phyloP scores from a whole-genome alignment of 92 coral and sea anemone species.

The Actinernus sp. region DNA sequence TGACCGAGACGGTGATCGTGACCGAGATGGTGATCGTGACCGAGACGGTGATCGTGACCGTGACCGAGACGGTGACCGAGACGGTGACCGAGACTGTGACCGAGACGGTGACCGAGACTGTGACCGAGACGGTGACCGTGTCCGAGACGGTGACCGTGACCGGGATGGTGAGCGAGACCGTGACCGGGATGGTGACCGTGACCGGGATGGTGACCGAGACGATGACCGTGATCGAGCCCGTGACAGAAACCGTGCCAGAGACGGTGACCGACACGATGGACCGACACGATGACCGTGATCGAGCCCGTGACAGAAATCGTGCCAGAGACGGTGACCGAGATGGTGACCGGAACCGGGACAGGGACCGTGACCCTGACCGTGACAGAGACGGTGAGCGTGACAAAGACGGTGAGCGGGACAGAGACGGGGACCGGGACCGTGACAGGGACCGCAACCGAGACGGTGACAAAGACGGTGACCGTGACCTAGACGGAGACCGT shows the following conservation, averaged over 20 bases:
- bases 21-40: constrained; percentile 6
- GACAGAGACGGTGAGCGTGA: constrained; percentile 56
- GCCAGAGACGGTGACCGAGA: constrained; percentile 9
- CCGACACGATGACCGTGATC: background rate
- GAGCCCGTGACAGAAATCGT: constrained; percentile 8
- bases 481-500: background rate
- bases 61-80: background rate
- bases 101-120: background rate
- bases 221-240: constrained; percentile 7
- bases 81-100: background rate
- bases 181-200: constrained; percentile 3
- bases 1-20: constrained; percentile 5
- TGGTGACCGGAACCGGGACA: constrained; percentile 6
- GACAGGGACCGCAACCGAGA: constrained; percentile 2
- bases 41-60: background rate
- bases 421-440: constrained; percentile 17
- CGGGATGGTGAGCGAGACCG: background rate
- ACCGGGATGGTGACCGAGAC: background rate
- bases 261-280: no score
- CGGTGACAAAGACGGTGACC: constrained; percentile 18
- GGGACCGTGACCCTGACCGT: constrained; percentile 48
- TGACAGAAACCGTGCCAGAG: constrained; percentile 2
- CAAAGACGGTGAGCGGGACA: constrained; percentile 24
- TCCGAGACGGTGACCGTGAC: constrained; percentile 1
- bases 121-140: background rate